phyloP scores from a whole-genome alignment of 1,140 invertebrate genomes.

The Onthophagus taurus region DNA sequence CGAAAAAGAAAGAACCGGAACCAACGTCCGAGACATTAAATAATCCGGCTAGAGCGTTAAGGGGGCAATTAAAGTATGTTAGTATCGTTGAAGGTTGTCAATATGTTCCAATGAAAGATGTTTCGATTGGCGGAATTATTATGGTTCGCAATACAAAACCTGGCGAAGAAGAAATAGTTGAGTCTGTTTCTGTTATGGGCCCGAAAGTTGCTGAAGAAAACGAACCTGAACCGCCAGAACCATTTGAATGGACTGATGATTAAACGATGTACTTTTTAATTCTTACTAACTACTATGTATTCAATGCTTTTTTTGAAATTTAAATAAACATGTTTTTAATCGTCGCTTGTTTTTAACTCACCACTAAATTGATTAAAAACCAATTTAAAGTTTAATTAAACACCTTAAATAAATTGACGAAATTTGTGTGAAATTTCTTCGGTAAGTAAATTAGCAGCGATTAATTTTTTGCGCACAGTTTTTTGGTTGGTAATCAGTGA shows the following conservation, averaged over 20 bases:
- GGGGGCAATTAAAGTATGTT: slow-evolving; percentile 86
- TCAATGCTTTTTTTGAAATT: not conserved
- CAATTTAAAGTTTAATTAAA: too few relatives aligned
- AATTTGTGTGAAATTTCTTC: too few relatives aligned
- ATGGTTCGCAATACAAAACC: slow-evolving; percentile 80
- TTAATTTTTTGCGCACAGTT: too few relatives aligned
- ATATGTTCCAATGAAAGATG: slow-evolving; percentile 83
- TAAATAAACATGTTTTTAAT: too few relatives aligned
- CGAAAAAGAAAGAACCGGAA: slow-evolving; percentile 66
- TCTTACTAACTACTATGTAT: too few relatives aligned
- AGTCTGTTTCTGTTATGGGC: slow-evolving; percentile 73
- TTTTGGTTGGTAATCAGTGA: too few relatives aligned
- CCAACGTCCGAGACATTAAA: slow-evolving; percentile 81
- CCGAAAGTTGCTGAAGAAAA: slow-evolving; percentile 91
- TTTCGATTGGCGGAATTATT: slow-evolving; percentile 90
- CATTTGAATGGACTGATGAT: slow-evolving; percentile 90
- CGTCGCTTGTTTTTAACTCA: too few relatives aligned
- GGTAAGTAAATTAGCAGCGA: too few relatives aligned
- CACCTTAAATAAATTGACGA: too few relatives aligned
- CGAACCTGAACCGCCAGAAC: slow-evolving; percentile 93
- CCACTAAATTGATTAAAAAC: too few relatives aligned
- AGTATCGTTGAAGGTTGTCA: slow-evolving; percentile 68
- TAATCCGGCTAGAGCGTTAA: slow-evolving; percentile 90
- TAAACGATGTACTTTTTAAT: slow-evolving; percentile 37
- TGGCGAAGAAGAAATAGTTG: slow-evolving; percentile 81